These are phyloP conservation scores for Standfussiana lucernea DNA, from an alignment of 2,888 invertebrate genomes.

Conservation along the genomic window DNA sequence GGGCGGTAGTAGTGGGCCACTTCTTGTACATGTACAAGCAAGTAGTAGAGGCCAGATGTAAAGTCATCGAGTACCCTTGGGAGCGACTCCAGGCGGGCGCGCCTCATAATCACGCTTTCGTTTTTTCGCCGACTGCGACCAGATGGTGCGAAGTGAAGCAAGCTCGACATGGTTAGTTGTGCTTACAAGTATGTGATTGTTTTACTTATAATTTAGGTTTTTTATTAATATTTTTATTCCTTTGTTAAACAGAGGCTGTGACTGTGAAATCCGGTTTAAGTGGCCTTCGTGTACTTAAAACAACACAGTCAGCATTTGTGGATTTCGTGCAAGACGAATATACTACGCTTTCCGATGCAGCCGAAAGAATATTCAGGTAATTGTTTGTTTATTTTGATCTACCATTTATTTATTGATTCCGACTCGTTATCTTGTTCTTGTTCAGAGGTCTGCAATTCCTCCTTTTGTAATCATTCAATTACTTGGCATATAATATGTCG, in stretches of 20 bases:
- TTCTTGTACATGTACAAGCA: conserved; percentile 94
- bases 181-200: conserved; percentile 22
- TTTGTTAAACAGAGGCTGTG: conserved; percentile 85
- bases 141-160: conserved; percentile 93
- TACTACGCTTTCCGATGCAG: conserved; percentile 93
- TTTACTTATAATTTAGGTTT: conserved; percentile 6
- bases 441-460: conserved; percentile 22
- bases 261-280: conserved; percentile 93
- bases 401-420: neutral
- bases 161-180: conserved; percentile 91
- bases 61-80: conserved; percentile 95
- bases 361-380: conserved; percentile 93
- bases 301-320: conserved; percentile 95
- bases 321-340: conserved; percentile 95
- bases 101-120: conserved; percentile 94
- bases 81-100: conserved; percentile 91
- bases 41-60: conserved; percentile 92
- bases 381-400: neutral
- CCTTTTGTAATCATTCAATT: conserved; percentile 20
- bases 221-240: conserved; percentile 31
- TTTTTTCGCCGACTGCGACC: conserved; percentile 92
- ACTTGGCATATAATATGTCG: conserved; percentile 12
- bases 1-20: conserved; percentile 93
- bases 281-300: conserved; percentile 94
- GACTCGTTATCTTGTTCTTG: conserved; percentile 6